A percentile compares a stretch with the other conserved stretches of the same genome.
Evolutionary conservation across 2,113 vertebrate species (phyloP).

Genomic region (Myiozetetes cayanensis): DNA sequence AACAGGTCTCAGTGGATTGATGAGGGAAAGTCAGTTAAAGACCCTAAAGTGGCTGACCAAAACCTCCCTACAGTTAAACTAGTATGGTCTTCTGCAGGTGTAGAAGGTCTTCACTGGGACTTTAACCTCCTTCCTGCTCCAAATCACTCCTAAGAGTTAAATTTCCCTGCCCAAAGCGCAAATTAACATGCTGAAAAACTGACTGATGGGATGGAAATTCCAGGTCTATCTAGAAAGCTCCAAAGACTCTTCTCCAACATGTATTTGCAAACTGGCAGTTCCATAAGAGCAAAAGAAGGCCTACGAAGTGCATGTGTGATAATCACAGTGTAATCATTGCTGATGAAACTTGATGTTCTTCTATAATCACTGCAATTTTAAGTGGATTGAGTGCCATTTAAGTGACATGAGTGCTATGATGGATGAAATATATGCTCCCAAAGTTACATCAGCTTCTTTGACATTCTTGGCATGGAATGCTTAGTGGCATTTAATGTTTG

Average conservation of each 20-base stretch:
- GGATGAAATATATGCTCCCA: conserved; percentile 56
- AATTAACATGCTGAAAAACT: not conserved
- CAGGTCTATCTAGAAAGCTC: not conserved
- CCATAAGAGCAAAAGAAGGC: not conserved
- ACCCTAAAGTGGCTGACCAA: not conserved
- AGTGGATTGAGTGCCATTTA: conserved; percentile 62
- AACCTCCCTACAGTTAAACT: not conserved
- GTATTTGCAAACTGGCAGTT: conserved; percentile 13
- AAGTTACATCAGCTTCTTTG: conserved; percentile 56
- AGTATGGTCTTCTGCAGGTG: not conserved
- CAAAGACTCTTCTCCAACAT: not conserved
- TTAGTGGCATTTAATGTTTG: conserved; percentile 62
- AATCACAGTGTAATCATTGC: conserved; percentile 46
- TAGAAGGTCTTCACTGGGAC: not conserved
- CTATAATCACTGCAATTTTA: conserved; percentile 66
- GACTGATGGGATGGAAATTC: not conserved
- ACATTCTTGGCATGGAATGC: conserved; percentile 48
- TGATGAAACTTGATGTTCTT: conserved; percentile 63
- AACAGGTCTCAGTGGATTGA: not conserved
- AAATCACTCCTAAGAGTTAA: conserved; percentile 1
- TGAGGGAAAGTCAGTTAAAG: not conserved
- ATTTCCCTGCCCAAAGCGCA: not conserved
- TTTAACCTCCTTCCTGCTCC: not conserved
- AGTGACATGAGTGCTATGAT: conserved; percentile 58
- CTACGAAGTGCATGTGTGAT: not conserved